These are phyloP conservation scores for Fringilla coelebs DNA, from an alignment of 2,797 vertebrate genomes.

Conservation along the genomic window DNA sequence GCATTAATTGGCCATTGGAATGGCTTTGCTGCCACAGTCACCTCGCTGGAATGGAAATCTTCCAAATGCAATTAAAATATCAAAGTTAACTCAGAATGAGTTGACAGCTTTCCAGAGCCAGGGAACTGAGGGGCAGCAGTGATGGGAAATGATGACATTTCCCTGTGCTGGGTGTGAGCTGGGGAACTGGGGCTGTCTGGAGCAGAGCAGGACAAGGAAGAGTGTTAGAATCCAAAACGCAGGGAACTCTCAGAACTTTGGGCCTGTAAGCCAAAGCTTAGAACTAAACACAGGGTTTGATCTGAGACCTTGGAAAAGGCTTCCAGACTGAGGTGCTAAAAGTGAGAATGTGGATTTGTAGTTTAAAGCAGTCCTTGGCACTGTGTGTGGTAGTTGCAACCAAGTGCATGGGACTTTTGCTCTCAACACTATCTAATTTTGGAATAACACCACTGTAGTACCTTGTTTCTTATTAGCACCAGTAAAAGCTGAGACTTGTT, in stretches of 20 bases:
- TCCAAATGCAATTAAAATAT: conserved; percentile 20
- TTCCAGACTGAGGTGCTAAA: background rate
- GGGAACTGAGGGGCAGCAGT: background rate
- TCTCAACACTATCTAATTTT: background rate
- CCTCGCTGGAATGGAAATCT: background rate
- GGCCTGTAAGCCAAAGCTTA: background rate
- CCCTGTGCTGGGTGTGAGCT: background rate
- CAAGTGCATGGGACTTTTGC: background rate
- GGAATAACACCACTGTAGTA: background rate
- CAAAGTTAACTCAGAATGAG: background rate
- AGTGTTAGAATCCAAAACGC: background rate
- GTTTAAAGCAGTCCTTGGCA: background rate
- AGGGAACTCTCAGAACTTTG: background rate
- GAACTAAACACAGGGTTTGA: background rate
- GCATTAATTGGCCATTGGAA: background rate
- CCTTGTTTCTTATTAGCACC: background rate
- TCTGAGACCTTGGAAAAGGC: background rate
- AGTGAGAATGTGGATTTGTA: background rate
- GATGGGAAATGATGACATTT: background rate
- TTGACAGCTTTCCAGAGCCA: background rate
- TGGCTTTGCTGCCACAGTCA: background rate
- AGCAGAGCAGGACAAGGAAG: background rate
- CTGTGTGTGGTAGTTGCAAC: background rate
- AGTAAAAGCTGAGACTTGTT: background rate
- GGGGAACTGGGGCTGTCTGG: background rate